Base-by-base conservation (phyloP, 2,888 invertebrate species). In the Aleiodes testaceus region DNA sequence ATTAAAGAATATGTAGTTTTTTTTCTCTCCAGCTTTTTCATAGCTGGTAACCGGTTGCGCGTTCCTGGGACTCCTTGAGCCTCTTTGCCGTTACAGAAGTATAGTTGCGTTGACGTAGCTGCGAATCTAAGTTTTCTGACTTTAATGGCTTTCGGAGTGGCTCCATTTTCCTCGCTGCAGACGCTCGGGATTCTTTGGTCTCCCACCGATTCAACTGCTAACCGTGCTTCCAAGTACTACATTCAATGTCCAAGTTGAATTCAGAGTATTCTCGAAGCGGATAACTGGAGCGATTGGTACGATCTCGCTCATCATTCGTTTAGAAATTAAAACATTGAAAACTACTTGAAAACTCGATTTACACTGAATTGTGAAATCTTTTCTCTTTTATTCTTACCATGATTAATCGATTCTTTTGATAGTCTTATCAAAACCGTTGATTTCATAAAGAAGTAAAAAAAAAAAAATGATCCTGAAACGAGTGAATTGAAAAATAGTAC, bases 91-190 rank as follows among this genome's bases (percentile, higher is more conserved):
- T 20, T 20, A 63, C 20, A 47, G 30, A 36, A 14, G 59, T 45
- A 50, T 20, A 66, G 59, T 26, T 61, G 53, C 75, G 64, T 75
- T 74, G 66, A 72, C 66, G 71, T 70, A 74, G 49, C 71, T 18
- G 69, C 64, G 49, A 70, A 73, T 65, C 70, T 72, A 71, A 74
- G 70, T 74, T 75, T 75, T 72, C 66, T 68, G 74, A 75, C 72
- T 70, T 72, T 74, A 75, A 76, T 75, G 74, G 74, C 69, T 76
- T 76, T 74, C 70, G 36, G 53, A 77, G 74, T 72, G 67, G 69
- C 72, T 67, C 65, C 66, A 71, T 74, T 73, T 67, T 70, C 64
- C 52, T 69, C 52, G 70, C 70, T 50, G 47, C 59, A 68, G 67
- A 55, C 59, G 61, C 42, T 59, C 14, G 18, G 42, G 42, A 52